These are phyloP conservation scores for Ametastegia equiseti DNA, from an alignment of 2,888 invertebrate species.

Conservation along the genomic window DNA sequence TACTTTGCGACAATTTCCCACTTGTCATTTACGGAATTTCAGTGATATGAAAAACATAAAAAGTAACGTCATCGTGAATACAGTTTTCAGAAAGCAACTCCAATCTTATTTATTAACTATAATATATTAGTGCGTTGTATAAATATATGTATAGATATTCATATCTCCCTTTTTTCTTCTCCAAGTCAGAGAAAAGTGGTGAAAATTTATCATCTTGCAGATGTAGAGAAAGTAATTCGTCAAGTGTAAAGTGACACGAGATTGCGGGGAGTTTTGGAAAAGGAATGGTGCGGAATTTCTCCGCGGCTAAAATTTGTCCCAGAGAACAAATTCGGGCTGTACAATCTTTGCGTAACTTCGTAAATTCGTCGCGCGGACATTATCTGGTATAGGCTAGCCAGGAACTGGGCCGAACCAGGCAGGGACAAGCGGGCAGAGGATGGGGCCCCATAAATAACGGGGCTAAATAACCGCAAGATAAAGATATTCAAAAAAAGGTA, in stretches of 20 bases:
- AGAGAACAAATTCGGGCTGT: conserved; percentile 47
- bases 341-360: conserved; percentile 39
- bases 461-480: conserved; percentile 45
- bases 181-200: conserved; percentile 3
- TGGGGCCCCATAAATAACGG: conserved; percentile 40
- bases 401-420: not conserved
- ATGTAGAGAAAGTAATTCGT: conserved; percentile 14
- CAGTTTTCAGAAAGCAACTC: too few relatives aligned
- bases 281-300: not conserved
- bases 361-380: conserved; percentile 47
- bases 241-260: too few relatives aligned
- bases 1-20: too few relatives aligned
- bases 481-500: conserved; percentile 59
- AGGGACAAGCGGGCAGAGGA: not conserved
- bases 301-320: conserved; percentile 28
- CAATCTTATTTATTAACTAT: too few relatives aligned
- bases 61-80: too few relatives aligned
- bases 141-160: too few relatives aligned
- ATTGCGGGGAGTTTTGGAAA: not conserved
- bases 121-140: too few relatives aligned
- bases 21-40: too few relatives aligned
- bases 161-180: not conserved
- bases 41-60: too few relatives aligned
- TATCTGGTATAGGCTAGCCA: conserved; percentile 37
- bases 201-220: conserved; percentile 17